Evolutionary conservation across 2,797 vertebrate species (phyloP).

Genomic region (Morus bassanus): DNA sequence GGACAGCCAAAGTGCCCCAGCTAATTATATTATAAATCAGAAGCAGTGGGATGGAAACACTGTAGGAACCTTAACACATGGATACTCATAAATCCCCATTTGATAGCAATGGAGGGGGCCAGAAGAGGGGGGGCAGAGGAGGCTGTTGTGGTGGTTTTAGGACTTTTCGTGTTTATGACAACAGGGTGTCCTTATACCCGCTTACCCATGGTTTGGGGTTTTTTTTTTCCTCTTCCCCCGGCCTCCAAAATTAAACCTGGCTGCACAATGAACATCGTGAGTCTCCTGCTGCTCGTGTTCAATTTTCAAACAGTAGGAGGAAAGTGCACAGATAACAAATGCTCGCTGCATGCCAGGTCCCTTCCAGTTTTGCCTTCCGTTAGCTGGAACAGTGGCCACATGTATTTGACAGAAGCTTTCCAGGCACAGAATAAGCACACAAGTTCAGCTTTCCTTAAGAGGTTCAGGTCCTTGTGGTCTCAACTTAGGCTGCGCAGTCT

Average conservation of each 20-base stretch:
- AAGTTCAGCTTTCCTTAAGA: not conserved
- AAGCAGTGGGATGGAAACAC: constrained; percentile 40
- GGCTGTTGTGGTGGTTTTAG: constrained; percentile 19
- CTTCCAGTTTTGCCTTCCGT: constrained; percentile 50
- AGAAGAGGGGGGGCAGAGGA: not conserved
- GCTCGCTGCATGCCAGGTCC: constrained; percentile 46
- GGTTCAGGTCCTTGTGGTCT: not conserved
- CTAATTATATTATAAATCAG: constrained; percentile 66
- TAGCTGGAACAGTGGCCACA: constrained; percentile 25
- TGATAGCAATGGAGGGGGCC: constrained; percentile 17
- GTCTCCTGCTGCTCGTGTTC: constrained; percentile 67
- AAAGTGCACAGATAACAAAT: constrained; percentile 68
- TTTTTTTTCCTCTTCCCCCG: not conserved
- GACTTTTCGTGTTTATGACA: constrained; percentile 38
- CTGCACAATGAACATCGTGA: constrained; percentile 62
- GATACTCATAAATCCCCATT: constrained; percentile 49
- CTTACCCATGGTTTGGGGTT: constrained; percentile 8
- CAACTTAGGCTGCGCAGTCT: not conserved
- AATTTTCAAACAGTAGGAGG: constrained; percentile 74
- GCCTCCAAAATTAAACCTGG: constrained; percentile 70
- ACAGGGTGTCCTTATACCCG: constrained; percentile 43
- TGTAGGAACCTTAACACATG: constrained; percentile 36
- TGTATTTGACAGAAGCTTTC: constrained; percentile 39
- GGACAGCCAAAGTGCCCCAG: constrained; percentile 48
- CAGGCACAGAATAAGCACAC: not conserved